Base-by-base conservation (phyloP, 2,888 invertebrate species). In the Linnaemya vulpina region DNA sequence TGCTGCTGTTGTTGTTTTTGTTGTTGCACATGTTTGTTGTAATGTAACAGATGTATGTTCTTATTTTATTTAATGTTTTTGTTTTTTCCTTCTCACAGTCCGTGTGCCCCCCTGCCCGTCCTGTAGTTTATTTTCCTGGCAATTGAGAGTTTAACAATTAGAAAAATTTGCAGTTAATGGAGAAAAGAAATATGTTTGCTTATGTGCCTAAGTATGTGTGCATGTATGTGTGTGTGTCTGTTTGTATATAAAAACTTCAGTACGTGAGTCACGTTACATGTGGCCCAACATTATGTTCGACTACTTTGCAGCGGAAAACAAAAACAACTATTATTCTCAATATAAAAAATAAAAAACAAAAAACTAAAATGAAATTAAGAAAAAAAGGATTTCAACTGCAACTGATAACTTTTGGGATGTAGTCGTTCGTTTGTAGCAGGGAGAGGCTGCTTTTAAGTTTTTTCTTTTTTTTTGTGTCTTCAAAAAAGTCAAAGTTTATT, bases 261-360 rank as follows among this genome's bases (percentile, higher is more conserved):
- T 81, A 84, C 87, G 84, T 87, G 87, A 87, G 80, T 87, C 87
- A 87, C 87, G 87, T 86, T 86, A 87, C 86, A 87, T 86, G 86
- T 85, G 82, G 82, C 78, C 78, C 71, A 76, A 82, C 85, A 85
- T 85, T 75, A 71, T 85, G 78, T 78, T 82, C 71, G 82, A 85
- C 82, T 82, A 82, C 58, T 35, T 73, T 67, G 25, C 22, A 62
- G 38, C 49, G 63, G 22, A 15, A 60, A 60, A 51, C 25, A 68
- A 46, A 11, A 70, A 22, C 17, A 76, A 63, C 22, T 15, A 58
- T 55, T 71, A 30, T 46, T 20, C n/a, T n/a, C n/a, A n/a, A 25
- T 40, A 63, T 30, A 68, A 70, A 60, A 51, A 11, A 73, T 4
- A 70, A 49, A 70, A 53, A 77, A 51, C 13, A 7, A 15, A 30